A percentile compares a stretch with the other conserved stretches of the same genome.
phyloP scores from a whole-genome alignment of 1,140 invertebrate species.

The Cyrtorhinus lividipennis region DNA sequence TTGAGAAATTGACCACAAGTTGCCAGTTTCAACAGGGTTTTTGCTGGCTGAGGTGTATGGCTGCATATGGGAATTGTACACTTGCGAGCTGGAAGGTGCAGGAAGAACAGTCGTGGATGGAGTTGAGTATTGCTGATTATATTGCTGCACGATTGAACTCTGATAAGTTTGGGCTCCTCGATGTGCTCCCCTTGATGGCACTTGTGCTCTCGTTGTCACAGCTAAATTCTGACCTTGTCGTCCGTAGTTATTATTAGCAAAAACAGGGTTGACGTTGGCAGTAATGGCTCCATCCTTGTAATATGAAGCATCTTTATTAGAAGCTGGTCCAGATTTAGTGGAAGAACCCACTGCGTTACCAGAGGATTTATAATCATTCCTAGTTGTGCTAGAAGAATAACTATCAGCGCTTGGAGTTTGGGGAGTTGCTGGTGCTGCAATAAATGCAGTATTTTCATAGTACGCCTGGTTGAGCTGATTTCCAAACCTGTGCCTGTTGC shows the following conservation, averaged over 20 bases:
- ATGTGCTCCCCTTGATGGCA: neutral
- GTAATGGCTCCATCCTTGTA: neutral
- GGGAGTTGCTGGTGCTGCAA: neutral
- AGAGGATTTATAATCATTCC: neutral
- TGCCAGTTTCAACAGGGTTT: neutral
- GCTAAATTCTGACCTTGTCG: neutral
- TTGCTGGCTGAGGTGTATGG: neutral
- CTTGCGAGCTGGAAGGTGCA: neutral
- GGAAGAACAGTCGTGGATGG: neutral
- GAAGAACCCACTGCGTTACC: neutral
- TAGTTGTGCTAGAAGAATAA: neutral
- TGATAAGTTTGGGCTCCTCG: neutral
- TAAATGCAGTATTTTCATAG: conserved; percentile 1
- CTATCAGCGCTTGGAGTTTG: neutral
- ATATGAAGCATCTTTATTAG: neutral
- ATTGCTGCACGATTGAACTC: neutral
- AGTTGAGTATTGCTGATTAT: neutral
- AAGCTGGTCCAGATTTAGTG: neutral
- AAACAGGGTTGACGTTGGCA: neutral
- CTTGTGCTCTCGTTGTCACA: neutral
- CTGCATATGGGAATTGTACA: neutral
- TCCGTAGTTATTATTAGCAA: neutral
- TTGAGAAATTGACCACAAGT: neutral
- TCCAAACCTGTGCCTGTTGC: conserved; percentile 30
- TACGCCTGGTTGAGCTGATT: conserved; percentile 19